Conservation (phyloP, 2,113 vertebrate species). For the Ochotona curzoniae region DNA sequence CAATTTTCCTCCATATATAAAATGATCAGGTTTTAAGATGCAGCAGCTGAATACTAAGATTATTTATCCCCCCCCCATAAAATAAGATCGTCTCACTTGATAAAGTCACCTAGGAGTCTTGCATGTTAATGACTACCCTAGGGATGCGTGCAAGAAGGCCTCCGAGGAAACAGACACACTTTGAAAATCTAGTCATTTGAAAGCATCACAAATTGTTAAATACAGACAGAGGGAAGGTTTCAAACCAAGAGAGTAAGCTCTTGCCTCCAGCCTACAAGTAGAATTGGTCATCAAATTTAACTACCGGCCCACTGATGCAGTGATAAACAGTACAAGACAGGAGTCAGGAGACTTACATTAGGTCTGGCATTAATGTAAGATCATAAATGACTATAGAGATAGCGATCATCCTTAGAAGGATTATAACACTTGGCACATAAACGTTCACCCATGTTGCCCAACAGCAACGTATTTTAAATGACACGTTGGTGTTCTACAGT, state of each 20-base stretch:
- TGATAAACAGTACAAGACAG: not conserved
- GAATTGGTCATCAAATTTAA: not conserved
- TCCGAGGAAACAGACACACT: not conserved
- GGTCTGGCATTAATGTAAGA: no score
- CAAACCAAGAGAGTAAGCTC: not conserved
- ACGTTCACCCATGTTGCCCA: not conserved
- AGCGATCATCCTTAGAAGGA: not conserved
- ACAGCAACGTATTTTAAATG: no score
- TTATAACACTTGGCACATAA: rapidly evolving
- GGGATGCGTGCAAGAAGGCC: not conserved
- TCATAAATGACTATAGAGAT: not conserved
- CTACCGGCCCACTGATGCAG: not conserved
- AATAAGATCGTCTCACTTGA: not conserved
- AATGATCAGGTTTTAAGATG: not conserved
- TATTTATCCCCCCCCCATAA: no score
- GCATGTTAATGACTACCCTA: not conserved
- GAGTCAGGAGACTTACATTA: not conserved
- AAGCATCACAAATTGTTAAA: not conserved
- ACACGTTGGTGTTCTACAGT: not conserved
- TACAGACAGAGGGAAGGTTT: not conserved
- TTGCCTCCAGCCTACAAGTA: not conserved
- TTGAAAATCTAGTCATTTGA: not conserved
- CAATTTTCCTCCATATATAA: not conserved
- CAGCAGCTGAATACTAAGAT: not conserved
- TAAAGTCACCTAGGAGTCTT: not conserved